Evolutionary conservation across 1,140 invertebrate genomes (phyloP), one percentile per base, ranked within the genome.

Genomic region (Saccostrea echinata): DNA sequence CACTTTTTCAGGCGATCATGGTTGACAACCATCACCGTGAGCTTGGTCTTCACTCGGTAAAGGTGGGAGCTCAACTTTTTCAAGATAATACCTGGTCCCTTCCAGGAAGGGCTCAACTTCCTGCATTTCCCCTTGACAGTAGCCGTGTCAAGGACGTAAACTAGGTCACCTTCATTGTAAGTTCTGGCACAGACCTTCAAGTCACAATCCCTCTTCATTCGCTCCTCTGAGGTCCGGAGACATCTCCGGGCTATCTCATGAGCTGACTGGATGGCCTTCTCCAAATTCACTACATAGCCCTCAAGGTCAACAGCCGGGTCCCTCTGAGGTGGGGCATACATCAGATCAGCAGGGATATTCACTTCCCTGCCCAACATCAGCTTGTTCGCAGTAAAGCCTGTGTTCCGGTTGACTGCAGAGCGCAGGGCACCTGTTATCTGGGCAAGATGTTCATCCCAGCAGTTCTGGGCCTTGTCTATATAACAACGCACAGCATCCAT

Each of bases 311-410:
- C 4, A 0, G 24, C 12, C 1, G 16, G 33, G 0, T 61, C 35
- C 2, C n/a, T 21, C 11, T n/a, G 13, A 8, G 24, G 9, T 1
- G 12, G 0, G 2, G 4, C 8, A n/a, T 24, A 71, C 33, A 85
- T 85, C 13, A 85, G 51, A 24, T 24, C 61, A 51, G 35, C 84
- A 12, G 64, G 64, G 4, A 13, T 33, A 27, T 71, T 71, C 4
- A 27, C 24, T 6, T 90, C 87, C 13, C 88, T 80, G 0, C 90
- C 90, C 24, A 90, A 43, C 88, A 90, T 91, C 12, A 90, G 13
- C 27, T 43, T 55, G 57, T 91, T 91, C 0, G 89, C 61, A 12
- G 89, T 88, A 35, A 82, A 84, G 4, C 83, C 53, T 6, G 24
- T 57, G 55, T 30, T 61, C 12, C 52, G 3, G 12, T 35, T 84